Percentiles rank a stretch among this genome's conserved stretches.
These are phyloP conservation scores for Endomychus coccineus DNA, from an alignment of 2,888 invertebrate genomes.

Conservation along the genomic window DNA sequence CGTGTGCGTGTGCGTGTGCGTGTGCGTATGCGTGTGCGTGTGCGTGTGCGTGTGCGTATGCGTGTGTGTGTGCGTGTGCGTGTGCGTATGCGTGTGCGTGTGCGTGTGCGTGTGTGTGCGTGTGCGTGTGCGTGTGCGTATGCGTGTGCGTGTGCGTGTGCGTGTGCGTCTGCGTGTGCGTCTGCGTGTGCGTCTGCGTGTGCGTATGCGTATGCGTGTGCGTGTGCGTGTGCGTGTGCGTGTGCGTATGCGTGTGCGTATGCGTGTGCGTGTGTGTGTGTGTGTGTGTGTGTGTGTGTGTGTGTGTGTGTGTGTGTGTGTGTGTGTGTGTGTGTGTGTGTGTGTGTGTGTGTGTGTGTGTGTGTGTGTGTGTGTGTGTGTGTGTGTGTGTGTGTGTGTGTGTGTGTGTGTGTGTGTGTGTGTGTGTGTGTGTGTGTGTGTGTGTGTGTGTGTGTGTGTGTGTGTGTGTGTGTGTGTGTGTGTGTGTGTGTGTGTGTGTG, in stretches of 20 bases:
- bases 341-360: slow-evolving; percentile 4
- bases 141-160: slow-evolving; percentile 5
- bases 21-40: no score
- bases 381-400: no score
- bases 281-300: slow-evolving; percentile 6
- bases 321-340: slow-evolving; percentile 4
- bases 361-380: slow-evolving; percentile 6
- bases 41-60: no score
- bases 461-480: no score
- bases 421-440: no score
- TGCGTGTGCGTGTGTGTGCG: slow-evolving; percentile 5
- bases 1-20: no score
- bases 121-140: slow-evolving; percentile 4
- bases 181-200: slow-evolving; percentile 3
- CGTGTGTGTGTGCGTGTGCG: slow-evolving; percentile 5
- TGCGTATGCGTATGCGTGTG: slow-evolving; percentile 3
- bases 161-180: slow-evolving; percentile 3
- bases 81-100: slow-evolving; percentile 4
- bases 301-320: slow-evolving; percentile 4
- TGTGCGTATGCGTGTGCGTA: slow-evolving; percentile 3
- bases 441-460: no score
- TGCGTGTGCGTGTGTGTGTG: slow-evolving; percentile 5
- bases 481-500: no score
- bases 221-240: slow-evolving; percentile 4
- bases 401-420: no score